phyloP scores from a whole-genome alignment of 64 coral and sea anemone genomes.

The Trachythela sp. region DNA sequence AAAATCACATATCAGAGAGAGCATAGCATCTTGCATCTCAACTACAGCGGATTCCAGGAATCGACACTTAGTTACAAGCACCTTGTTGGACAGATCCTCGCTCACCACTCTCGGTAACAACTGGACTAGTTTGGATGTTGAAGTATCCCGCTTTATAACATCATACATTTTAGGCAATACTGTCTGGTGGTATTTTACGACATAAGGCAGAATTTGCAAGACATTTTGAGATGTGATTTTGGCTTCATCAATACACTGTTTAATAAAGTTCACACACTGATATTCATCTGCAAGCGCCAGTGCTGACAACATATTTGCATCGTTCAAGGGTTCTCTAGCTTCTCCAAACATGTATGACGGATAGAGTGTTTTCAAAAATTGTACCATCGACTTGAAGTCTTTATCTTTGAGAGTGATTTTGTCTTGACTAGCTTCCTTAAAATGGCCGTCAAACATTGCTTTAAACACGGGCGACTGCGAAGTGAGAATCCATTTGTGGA shows the following conservation, averaged over 20 bases:
- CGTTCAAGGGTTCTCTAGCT: neutral
- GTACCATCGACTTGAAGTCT: neutral
- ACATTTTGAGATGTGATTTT: neutral
- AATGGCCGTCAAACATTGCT: slow-evolving; percentile 49
- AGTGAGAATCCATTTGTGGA: slow-evolving; percentile 37
- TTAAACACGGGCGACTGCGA: slow-evolving; percentile 59
- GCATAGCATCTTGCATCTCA: too few relatives aligned
- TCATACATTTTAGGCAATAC: neutral
- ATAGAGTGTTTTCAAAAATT: neutral
- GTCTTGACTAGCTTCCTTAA: slow-evolving; percentile 46
- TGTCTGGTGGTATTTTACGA: neutral
- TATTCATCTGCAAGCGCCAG: neutral
- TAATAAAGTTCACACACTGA: neutral
- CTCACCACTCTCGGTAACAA: too few relatives aligned
- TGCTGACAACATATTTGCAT: neutral
- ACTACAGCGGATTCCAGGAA: too few relatives aligned
- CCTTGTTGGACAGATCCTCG: too few relatives aligned
- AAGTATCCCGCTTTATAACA: too few relatives aligned
- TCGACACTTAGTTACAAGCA: too few relatives aligned
- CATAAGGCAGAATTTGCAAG: neutral
- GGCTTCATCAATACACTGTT: neutral
- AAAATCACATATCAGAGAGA: too few relatives aligned
- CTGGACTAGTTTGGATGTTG: too few relatives aligned
- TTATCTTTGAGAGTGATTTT: slow-evolving; percentile 41
- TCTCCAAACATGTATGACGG: neutral